Percentiles rank a stretch among this genome's conserved stretches.
Conservation (phyloP, 2,888 invertebrate genomes). For the Zonitis immaculata region DNA sequence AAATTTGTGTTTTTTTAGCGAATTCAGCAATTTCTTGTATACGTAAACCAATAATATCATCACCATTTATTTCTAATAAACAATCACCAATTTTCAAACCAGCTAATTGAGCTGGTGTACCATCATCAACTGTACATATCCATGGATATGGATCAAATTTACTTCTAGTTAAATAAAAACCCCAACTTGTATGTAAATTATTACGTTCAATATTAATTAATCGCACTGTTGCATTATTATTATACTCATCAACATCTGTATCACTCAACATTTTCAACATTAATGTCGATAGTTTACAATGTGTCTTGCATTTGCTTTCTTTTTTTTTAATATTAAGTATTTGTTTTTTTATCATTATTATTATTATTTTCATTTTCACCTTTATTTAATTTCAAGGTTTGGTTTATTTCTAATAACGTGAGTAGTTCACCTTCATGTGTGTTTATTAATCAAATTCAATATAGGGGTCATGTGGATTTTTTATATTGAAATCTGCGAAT, state of each 20-base stretch:
- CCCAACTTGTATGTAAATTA: slow-evolving; percentile 56
- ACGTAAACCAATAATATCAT: slow-evolving; percentile 52
- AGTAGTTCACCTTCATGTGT: slow-evolving; percentile 34
- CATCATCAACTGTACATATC: slow-evolving; percentile 63
- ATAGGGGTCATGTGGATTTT: background rate
- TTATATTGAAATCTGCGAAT: background rate
- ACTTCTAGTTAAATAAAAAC: slow-evolving; percentile 68
- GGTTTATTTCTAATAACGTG: slow-evolving; percentile 20
- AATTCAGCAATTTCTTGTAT: slow-evolving; percentile 53
- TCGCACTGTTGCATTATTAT: slow-evolving; percentile 34
- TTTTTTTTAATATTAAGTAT: slow-evolving; percentile 22
- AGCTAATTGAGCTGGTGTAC: slow-evolving; percentile 59
- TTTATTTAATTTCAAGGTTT: slow-evolving; percentile 36
- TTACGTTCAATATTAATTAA: slow-evolving; percentile 57
- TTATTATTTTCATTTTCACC: slow-evolving; percentile 38
- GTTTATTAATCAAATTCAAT: slow-evolving; percentile 4
- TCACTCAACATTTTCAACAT: slow-evolving; percentile 38
- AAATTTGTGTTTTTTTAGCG: slow-evolving; percentile 48
- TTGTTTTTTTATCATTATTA: slow-evolving; percentile 15
- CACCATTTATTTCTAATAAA: slow-evolving; percentile 57
- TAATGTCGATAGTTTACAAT: slow-evolving; percentile 20
- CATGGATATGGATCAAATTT: slow-evolving; percentile 82
- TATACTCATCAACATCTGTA: slow-evolving; percentile 38
- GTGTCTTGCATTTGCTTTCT: slow-evolving; percentile 26
- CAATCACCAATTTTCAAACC: slow-evolving; percentile 70